phyloP scores from a whole-genome alignment of 2,888 invertebrate genomes.

The Sipha maydis region DNA sequence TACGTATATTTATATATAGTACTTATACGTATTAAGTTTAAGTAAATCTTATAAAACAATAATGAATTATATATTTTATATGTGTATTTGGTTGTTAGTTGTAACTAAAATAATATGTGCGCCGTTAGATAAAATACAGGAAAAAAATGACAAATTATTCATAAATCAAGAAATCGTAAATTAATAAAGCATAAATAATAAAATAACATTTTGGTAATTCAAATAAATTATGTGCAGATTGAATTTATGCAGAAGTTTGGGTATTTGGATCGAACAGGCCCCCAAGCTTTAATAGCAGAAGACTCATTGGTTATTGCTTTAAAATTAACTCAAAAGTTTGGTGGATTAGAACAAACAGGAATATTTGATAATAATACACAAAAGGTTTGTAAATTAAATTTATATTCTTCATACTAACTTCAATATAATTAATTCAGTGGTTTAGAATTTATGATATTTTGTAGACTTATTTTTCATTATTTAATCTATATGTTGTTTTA shows the following conservation, averaged over 20 bases:
- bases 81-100: not conserved
- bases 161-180: slow-evolving; percentile 31
- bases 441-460: no score
- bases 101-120: slow-evolving; percentile 3
- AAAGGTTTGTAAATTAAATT: slow-evolving; percentile 68
- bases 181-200: not conserved
- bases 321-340: slow-evolving; percentile 77
- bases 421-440: no score
- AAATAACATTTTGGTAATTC: not conserved
- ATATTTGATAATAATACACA: slow-evolving; percentile 74
- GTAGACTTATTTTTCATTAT: no score
- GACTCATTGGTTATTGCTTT: slow-evolving; percentile 75
- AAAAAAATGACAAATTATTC: not conserved
- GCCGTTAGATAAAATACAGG: not conserved
- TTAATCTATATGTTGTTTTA: no score
- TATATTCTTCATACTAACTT: not conserved
- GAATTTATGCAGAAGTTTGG: slow-evolving; percentile 78
- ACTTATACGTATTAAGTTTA: no score
- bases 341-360: slow-evolving; percentile 77
- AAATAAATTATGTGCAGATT: slow-evolving; percentile 69
- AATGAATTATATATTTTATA: not conserved
- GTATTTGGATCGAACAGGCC: slow-evolving; percentile 71
- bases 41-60: no score
- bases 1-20: no score
- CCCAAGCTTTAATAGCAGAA: slow-evolving; percentile 72